Evolutionary conservation across 2,113 vertebrate genomes (phyloP).

Genomic region (Globicephala melas): DNA sequence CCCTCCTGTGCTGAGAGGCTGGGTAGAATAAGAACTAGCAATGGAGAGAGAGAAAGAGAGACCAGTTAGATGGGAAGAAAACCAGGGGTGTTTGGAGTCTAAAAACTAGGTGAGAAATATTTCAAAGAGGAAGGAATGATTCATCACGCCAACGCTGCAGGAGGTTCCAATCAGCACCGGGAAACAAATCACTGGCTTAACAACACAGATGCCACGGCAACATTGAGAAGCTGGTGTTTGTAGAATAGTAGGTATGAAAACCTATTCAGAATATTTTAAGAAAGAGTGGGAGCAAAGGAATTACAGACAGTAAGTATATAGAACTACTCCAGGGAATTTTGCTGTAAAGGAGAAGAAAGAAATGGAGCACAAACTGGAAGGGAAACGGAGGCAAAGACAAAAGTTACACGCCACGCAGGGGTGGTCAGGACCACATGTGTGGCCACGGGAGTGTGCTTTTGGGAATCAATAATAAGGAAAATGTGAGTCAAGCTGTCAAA

Average conservation of each 20-base stretch:
- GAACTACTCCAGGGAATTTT: neutral
- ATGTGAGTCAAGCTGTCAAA: neutral
- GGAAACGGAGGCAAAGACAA: neutral
- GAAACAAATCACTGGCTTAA: neutral
- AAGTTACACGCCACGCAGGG: accelerated
- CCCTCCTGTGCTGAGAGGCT: neutral
- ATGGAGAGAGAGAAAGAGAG: neutral
- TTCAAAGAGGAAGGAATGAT: neutral
- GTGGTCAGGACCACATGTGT: accelerated
- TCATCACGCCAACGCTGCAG: accelerated
- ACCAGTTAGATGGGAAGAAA: neutral
- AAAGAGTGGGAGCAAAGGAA: neutral
- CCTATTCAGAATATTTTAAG: neutral
- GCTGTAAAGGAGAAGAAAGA: neutral
- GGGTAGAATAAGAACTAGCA: neutral
- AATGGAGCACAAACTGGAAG: neutral
- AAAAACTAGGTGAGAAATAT: neutral
- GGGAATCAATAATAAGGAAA: neutral
- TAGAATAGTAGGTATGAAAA: neutral
- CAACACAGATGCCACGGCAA: accelerated
- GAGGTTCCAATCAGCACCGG: neutral
- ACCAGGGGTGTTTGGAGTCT: neutral
- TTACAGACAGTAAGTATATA: neutral
- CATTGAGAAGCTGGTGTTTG: neutral
- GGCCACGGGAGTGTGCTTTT: neutral